Evolutionary conservation across 2,113 vertebrate genomes (phyloP).

Genomic region (Pseudorhombus dupliciocellatus): DNA sequence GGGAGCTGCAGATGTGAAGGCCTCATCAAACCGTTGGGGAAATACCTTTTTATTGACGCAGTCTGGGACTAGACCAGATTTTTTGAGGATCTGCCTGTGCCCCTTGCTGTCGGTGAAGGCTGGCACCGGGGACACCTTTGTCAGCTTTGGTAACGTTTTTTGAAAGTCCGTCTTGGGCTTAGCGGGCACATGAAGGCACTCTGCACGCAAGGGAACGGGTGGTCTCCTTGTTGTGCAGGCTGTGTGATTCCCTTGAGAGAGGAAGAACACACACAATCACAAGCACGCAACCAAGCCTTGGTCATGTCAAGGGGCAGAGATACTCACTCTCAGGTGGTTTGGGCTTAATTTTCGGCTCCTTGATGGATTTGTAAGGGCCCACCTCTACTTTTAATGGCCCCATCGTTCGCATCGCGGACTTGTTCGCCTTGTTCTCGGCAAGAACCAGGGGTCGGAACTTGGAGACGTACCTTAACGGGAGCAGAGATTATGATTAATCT

Average conservation of each 20-base stretch:
- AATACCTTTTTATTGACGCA: background rate
- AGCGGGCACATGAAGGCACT: fast-evolving
- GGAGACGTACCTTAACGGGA: background rate
- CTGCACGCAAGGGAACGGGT: background rate
- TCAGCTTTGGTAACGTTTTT: background rate
- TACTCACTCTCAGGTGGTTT: background rate
- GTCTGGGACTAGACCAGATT: background rate
- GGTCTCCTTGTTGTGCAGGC: background rate
- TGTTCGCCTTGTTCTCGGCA: background rate
- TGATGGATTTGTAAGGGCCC: background rate
- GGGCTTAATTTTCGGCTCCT: background rate
- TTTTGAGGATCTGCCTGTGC: background rate
- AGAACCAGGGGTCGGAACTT: background rate
- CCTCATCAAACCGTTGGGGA: no score
- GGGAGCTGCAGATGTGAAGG: no score
- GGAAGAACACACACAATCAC: background rate
- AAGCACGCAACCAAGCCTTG: background rate
- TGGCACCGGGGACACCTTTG: background rate
- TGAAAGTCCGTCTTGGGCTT: background rate
- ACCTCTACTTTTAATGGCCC: background rate
- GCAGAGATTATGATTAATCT: no score
- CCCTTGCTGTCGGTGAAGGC: background rate
- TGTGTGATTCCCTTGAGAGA: background rate
- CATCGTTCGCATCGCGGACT: background rate
- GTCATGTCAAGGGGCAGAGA: background rate